Base-by-base conservation (phyloP, 2,888 invertebrate species). In the Elmis aenea region DNA sequence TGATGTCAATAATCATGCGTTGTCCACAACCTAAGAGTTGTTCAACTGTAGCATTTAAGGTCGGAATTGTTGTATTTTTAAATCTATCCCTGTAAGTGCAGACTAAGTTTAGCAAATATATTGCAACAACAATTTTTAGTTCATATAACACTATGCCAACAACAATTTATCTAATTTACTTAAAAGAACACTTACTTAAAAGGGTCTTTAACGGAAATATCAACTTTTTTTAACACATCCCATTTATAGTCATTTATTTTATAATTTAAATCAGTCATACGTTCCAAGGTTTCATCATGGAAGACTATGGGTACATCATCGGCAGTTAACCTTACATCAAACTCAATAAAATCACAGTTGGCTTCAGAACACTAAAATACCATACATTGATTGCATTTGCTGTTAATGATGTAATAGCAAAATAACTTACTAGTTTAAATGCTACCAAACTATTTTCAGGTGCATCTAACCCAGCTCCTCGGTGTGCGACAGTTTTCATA, bases 401-500 rank as follows among this genome's bases (percentile, higher is more conserved):
- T 2, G 2, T 9, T 23, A 15, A 21, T 30, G 18, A n/a, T n/a
- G n/a, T n/a, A n/a, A n/a, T n/a, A n/a, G n/a, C n/a, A 24, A 28
- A 33, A 25, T 16, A 15, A 40, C 26, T 71, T 61, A 83, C 83
- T 65, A 78, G 73, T 68, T 76, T 75, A 52, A 87, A 79, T 1
- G 87, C 86, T 33, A 75, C 74, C 45, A 87, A 59, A 45, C 83
- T 86, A 62, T 88, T 88, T 66, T 88, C 88, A 0, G 88, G 88
- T 3, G 83, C 86, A 67, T 88, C 86, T 24, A 81, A 67, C 2
- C 77, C 79, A 6, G 81, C 84, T 3, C 85, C 87, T 57, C 87
- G 73, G 55, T 88, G 88, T 1, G 83, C 86, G 37, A 85, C 76
- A 25, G 81, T 76, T 55, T 70, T 73, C 52, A 82, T 72, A 2